Conservation (phyloP, 2,888 invertebrate species). For the Spisula solida region DNA sequence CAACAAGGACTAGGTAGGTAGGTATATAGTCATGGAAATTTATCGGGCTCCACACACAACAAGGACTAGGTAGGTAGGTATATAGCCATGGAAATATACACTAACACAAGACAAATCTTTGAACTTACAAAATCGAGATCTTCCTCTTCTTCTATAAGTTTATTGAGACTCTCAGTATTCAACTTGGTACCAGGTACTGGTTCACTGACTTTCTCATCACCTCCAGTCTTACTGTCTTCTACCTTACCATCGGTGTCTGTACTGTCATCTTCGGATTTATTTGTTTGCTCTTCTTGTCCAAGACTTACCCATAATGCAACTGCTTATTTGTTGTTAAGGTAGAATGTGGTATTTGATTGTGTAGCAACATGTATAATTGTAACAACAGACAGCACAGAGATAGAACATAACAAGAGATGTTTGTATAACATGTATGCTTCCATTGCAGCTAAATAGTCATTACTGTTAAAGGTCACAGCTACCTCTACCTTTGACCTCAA, state of each 20-base stretch:
- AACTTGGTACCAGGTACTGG: slow-evolving; percentile 35
- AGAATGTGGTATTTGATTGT: background rate
- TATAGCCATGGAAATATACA: too few relatives aligned
- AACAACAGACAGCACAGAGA: background rate
- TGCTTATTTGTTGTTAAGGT: slow-evolving; percentile 65
- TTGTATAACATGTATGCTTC: too few relatives aligned
- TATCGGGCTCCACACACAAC: too few relatives aligned
- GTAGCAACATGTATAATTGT: background rate
- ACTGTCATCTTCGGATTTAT: slow-evolving; percentile 32
- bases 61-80: too few relatives aligned
- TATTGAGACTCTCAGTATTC: slow-evolving; percentile 35
- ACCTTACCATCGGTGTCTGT: slow-evolving; percentile 28
- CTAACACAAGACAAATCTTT: background rate
- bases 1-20: too few relatives aligned
- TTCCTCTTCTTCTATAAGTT: slow-evolving; percentile 41
- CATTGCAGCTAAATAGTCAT: too few relatives aligned
- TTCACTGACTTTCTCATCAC: slow-evolving; percentile 23
- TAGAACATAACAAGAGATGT: background rate
- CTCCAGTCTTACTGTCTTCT: slow-evolving; percentile 33
- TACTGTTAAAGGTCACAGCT: too few relatives aligned
- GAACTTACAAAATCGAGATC: slow-evolving; percentile 34
- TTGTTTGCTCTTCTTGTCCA: slow-evolving; percentile 33
- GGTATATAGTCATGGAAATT: too few relatives aligned
- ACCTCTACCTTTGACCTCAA: too few relatives aligned
- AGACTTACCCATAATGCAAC: slow-evolving; percentile 74